Conservation (phyloP, 2,113 vertebrate species). For the Phylloscopus trochilus region DNA sequence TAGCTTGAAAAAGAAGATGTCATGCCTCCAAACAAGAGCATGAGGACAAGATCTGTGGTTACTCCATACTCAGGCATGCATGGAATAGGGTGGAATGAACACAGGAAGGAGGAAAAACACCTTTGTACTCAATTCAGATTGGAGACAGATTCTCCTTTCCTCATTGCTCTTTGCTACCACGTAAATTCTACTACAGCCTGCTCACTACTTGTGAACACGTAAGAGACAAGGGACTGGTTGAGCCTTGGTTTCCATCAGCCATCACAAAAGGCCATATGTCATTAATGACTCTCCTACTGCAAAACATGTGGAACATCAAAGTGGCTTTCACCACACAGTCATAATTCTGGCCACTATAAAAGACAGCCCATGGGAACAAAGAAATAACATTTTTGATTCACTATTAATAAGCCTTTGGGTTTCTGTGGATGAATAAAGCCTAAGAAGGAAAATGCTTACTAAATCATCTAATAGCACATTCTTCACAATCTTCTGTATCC, state of each 20-base stretch:
- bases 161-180: not conserved
- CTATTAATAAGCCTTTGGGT: not conserved
- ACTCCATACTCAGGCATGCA: not conserved
- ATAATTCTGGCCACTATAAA: not conserved
- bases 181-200: not conserved
- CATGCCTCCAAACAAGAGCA: not conserved
- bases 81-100: not conserved
- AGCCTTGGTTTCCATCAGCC: not conserved
- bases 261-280: not conserved
- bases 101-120: not conserved
- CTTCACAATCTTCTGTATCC: not conserved
- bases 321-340: not conserved
- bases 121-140: not conserved
- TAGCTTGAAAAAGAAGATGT: not conserved
- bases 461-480: not conserved
- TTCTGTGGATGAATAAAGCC: not conserved
- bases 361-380: not conserved
- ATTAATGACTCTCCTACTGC: not conserved
- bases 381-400: not conserved
- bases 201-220: not conserved
- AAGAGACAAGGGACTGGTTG: not conserved
- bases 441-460: not conserved
- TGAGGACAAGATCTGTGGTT: not conserved
- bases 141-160: not conserved
- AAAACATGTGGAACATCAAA: not conserved